A percentile compares a stretch with the other conserved stretches of the same genome.
Evolutionary conservation across 2,797 vertebrate genomes (phyloP).

Genomic region (Bovichtus diacanthus): DNA sequence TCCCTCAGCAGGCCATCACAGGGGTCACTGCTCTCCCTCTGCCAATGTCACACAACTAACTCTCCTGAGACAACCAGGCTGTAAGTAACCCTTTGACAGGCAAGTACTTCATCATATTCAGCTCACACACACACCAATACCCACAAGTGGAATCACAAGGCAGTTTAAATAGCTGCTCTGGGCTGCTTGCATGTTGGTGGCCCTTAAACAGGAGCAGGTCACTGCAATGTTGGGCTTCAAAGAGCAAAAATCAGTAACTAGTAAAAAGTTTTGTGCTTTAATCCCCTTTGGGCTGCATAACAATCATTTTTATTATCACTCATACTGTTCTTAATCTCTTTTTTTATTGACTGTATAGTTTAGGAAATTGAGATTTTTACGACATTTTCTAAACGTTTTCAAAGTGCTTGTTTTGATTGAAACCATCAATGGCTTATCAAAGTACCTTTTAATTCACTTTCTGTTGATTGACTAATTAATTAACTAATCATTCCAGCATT

Average conservation of each 20-base stretch:
- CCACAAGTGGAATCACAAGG: constrained; percentile 33
- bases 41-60: constrained; percentile 72
- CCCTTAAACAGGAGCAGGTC: constrained; percentile 25
- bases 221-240: constrained; percentile 17
- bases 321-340: background rate
- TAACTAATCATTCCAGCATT: background rate
- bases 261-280: too few relatives aligned
- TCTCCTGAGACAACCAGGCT: constrained; percentile 66
- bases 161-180: constrained; percentile 44
- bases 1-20: constrained; percentile 66
- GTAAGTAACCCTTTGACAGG: constrained; percentile 75
- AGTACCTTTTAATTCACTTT: background rate
- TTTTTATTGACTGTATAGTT: background rate
- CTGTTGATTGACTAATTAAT: background rate
- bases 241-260: background rate
- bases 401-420: background rate
- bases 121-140: constrained; percentile 51
- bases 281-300: background rate
- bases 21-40: constrained; percentile 69
- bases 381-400: background rate
- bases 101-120: constrained; percentile 77
- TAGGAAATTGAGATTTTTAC: background rate
- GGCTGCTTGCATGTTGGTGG: constrained; percentile 37
- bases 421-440: background rate
- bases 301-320: background rate